Percentiles rank a stretch among this genome's conserved stretches.
Evolutionary conservation across 2,797 vertebrate species (phyloP).

Genomic region (Threskiornis aethiopicus): DNA sequence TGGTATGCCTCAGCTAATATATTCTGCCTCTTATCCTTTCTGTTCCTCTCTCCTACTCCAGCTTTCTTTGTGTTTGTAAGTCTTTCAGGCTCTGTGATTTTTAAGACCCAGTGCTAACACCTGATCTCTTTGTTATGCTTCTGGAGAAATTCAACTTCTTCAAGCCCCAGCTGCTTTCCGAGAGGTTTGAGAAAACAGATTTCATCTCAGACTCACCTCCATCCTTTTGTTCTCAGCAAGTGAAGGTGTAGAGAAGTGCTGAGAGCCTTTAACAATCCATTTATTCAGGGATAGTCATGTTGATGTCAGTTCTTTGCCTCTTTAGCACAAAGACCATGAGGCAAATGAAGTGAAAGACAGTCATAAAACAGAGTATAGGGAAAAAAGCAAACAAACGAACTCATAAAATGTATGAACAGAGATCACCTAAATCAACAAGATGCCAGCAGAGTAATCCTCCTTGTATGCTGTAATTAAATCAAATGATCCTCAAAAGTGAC

Average conservation of each 20-base stretch:
- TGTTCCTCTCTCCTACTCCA: background rate
- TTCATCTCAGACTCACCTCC: background rate
- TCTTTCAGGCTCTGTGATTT: background rate
- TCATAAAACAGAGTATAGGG: background rate
- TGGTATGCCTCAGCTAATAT: background rate
- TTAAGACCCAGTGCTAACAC: background rate
- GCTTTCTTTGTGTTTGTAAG: background rate
- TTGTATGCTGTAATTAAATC: background rate
- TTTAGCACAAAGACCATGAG: background rate
- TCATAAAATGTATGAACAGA: background rate
- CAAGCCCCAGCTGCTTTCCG: background rate
- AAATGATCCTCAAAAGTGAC: background rate
- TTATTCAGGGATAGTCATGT: background rate
- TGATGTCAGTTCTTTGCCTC: background rate
- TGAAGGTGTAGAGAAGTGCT: background rate
- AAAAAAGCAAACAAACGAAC: background rate
- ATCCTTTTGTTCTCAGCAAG: background rate
- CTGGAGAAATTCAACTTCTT: background rate
- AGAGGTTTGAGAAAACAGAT: background rate
- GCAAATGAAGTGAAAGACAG: background rate
- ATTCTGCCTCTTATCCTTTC: background rate
- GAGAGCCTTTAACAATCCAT: background rate
- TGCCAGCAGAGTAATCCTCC: background rate
- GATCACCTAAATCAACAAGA: background rate
- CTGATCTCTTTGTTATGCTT: background rate